phyloP scores from a whole-genome alignment of 1,140 invertebrate species.

The Drosophila pseudoananassae region DNA sequence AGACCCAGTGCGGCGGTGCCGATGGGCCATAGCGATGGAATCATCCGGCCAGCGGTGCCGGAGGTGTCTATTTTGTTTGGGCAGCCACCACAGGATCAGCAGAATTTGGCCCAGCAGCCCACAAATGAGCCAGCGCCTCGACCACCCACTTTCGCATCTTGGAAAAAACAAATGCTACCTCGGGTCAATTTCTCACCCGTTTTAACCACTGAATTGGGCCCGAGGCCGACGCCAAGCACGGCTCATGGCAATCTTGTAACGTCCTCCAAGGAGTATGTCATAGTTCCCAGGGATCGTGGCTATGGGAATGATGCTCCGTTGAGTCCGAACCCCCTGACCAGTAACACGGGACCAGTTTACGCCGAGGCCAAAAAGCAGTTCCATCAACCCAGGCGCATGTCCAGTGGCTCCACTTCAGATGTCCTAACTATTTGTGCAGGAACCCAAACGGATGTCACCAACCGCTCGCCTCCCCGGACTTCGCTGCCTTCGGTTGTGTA shows the following conservation, averaged over 20 bases:
- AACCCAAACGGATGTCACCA: conserved; percentile 66
- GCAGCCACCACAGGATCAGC: conserved; percentile 47
- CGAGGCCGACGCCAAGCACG: conserved; percentile 13
- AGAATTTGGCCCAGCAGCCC: conserved; percentile 14
- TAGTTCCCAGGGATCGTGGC: conserved; percentile 31
- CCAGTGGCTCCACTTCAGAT: conserved; percentile 26
- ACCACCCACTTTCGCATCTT: conserved; percentile 57
- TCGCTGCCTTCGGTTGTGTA: conserved; percentile 12
- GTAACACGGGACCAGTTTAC: conserved; percentile 22
- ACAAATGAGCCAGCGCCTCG: conserved; percentile 1
- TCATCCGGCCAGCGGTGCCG: conserved; percentile 64
- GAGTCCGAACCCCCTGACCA: neutral
- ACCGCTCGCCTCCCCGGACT: conserved; percentile 1
- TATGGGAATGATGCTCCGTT: conserved; percentile 16
- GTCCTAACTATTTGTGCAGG: conserved; percentile 78
- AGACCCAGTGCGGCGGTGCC: conserved; percentile 63
- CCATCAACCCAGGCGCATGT: conserved; percentile 10
- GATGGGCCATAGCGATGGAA: conserved; percentile 41
- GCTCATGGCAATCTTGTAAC: conserved; percentile 3
- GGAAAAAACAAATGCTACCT: conserved; percentile 78
- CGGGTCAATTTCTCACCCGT: conserved; percentile 69
- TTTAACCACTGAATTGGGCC: conserved; percentile 59
- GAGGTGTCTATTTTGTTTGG: conserved; percentile 79
- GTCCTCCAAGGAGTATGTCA: conserved; percentile 51
- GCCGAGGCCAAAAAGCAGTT: conserved; percentile 28